Conservation (phyloP, 2,113 vertebrate species). For the Phoxinus phoxinus region DNA sequence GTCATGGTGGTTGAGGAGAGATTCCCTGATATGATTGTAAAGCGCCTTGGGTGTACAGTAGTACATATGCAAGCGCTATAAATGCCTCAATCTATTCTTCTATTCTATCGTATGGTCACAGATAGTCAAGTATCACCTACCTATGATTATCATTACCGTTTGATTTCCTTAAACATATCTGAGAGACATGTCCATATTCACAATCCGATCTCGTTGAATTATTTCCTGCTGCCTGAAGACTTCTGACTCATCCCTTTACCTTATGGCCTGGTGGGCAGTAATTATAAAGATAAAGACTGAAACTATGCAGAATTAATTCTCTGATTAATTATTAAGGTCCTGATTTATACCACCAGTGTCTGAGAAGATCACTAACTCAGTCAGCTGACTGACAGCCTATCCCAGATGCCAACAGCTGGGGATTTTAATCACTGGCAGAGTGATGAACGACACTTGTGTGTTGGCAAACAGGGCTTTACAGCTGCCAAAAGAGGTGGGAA, state of each 20-base stretch:
- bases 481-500: conserved; percentile 24
- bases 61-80: too few species aligned
- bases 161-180: background rate
- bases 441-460: conserved; percentile 46
- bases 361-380: conserved; percentile 53
- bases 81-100: too few species aligned
- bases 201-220: conserved; percentile 29
- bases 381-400: conserved; percentile 60
- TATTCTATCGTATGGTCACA: too few species aligned
- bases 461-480: conserved; percentile 32
- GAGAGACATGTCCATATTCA: background rate
- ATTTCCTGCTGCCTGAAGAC: background rate
- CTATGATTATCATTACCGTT: background rate
- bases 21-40: too few species aligned
- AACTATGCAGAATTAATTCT: conserved; percentile 20
- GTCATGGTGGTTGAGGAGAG: too few species aligned
- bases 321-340: conserved; percentile 41
- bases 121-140: too few species aligned
- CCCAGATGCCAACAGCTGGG: conserved; percentile 51
- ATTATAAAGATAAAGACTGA: conserved; percentile 52
- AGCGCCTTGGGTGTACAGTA: too few species aligned
- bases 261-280: background rate
- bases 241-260: background rate
- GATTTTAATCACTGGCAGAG: conserved; percentile 59
- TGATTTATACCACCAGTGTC: conserved; percentile 42